These are phyloP conservation scores for Pasiphila rectangulata DNA, from an alignment of 2,888 invertebrate genomes.

Conservation along the genomic window DNA sequence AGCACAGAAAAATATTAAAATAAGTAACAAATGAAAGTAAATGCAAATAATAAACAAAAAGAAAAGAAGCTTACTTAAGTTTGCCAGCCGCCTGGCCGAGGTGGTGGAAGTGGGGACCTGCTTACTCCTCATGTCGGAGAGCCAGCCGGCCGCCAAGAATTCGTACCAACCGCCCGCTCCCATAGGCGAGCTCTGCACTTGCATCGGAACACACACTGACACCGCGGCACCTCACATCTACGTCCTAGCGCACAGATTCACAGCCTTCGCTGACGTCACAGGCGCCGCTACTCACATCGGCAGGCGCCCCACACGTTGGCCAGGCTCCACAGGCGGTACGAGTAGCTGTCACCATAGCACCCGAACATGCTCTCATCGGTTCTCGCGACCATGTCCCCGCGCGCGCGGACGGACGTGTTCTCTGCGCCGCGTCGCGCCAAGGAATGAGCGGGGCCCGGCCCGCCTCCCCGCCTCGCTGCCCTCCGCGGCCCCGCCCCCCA, in stretches of 20 bases:
- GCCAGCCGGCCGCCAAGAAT: constrained; percentile 76
- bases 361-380: constrained; percentile 88
- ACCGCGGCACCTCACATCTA: constrained; percentile 50
- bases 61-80: constrained; percentile 79
- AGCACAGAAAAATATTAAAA: constrained; percentile 36
- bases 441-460: constrained; percentile 60
- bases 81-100: constrained; percentile 78
- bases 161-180: constrained; percentile 78
- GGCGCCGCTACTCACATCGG: constrained; percentile 83
- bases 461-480: constrained; percentile 47
- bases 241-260: constrained; percentile 56
- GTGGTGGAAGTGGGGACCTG: constrained; percentile 77
- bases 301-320: constrained; percentile 88
- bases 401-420: constrained; percentile 71
- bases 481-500: constrained; percentile 38
- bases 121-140: constrained; percentile 79
- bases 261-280: constrained; percentile 58
- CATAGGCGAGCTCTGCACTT: constrained; percentile 77
- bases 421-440: constrained; percentile 74
- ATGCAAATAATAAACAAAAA: constrained; percentile 73
- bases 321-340: constrained; percentile 88
- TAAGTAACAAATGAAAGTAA: constrained; percentile 39
- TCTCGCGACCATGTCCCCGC: constrained; percentile 91
- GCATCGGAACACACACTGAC: constrained; percentile 67
- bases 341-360: constrained; percentile 87